Base-by-base conservation (phyloP, 1,140 invertebrate species). In the Littorina saxatilis region DNA sequence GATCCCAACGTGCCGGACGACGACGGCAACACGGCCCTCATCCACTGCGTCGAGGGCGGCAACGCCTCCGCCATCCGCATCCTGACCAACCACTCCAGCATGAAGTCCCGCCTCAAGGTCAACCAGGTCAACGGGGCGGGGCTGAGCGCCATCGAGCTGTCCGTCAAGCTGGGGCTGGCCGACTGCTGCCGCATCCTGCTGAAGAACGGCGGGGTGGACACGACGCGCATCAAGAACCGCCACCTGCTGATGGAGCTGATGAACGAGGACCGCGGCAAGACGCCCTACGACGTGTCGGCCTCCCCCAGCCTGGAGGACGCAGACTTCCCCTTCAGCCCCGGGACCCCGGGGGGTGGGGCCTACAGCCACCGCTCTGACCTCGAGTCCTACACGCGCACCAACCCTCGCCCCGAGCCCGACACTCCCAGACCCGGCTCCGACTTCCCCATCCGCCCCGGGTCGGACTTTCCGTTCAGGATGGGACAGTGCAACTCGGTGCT, bases 1-100 rank as follows among this genome's bases (percentile, higher is more conserved):
- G 50, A 55, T 23, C 94, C 96, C 0, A 94, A 95, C 37, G 94
- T 98, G 74, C 94, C 94, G 70, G 97, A 98, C 93, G 94, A 96
- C 87, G 95, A 84, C 13, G 85, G 86, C 1, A 83, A 84, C 68
- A 86, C 85, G 9, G 86, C 89, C 2, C 50, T 86, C 15, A 84
- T 85, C 74, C 84, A 86, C 74, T 87, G 88, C 20, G 87, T 87
- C 3, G 73, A 82, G 32, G 77, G 85, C 23, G 83, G 84, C 2
- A 88, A 88, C 73, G n/a, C 61, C 20, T 43, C 74, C 27, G 86
- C 84, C 43, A 68, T 88, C 2, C 55, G 82, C 13, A 82, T 84
- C 29, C 79, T 88, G 9, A 63, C 84, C 17, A 7, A 79, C 81
- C 32, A 72, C 80, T 32, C 77, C 55, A 11, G 85, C 82, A 74